Evolutionary conservation across 2,797 vertebrate genomes (phyloP), one percentile per base, ranked within the genome.

Genomic region (Peromyscus melanophrys): DNA sequence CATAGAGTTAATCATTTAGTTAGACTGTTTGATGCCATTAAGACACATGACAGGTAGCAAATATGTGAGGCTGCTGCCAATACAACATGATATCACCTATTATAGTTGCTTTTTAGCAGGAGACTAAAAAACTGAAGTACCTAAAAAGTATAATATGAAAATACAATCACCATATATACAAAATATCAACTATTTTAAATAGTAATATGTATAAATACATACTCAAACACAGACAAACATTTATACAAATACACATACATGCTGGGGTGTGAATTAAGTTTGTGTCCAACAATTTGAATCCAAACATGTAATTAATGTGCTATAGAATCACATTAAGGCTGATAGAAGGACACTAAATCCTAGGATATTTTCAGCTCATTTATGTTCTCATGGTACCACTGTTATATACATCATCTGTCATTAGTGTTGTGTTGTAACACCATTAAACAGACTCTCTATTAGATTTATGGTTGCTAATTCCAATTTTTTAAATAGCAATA

Each of bases 11-110:
- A 57, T n/a, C 29, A 0, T 43, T 77, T 27, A 71, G 8, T 7
- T 40, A 19, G 25, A 61, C 27, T 6, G 7, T 8, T 27, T 86
- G 2, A 61, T 13, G 6, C 1, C 25, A 13, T 14, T 65, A 69
- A 69, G 17, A 43, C 23, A 71, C 1, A 7, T 9, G 7, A 31
- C 4, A 69, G 4, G 12, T 4, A 7, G 14, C 11, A 86, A 31
- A 61, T 40, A 10, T 11, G 11, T n/a, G 37, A 61, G 8, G 2
- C 5, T 78, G 29, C 7, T 57, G 14, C 7, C 46, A 57, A 34
- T 5, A 37, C 3, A 46, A 11, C 4, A 7, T 19, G 6, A 11
- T 1, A 27, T 65, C 12, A 34, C 2, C 1, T 17, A 23, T 37
- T 49, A 57, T 17, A 61, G 29, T 8, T 77, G 19, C 3, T 34